Percentiles rank a stretch among this genome's conserved stretches.
Evolutionary conservation across 1,140 invertebrate species (phyloP).

Genomic region (Magallana ariakensis): DNA sequence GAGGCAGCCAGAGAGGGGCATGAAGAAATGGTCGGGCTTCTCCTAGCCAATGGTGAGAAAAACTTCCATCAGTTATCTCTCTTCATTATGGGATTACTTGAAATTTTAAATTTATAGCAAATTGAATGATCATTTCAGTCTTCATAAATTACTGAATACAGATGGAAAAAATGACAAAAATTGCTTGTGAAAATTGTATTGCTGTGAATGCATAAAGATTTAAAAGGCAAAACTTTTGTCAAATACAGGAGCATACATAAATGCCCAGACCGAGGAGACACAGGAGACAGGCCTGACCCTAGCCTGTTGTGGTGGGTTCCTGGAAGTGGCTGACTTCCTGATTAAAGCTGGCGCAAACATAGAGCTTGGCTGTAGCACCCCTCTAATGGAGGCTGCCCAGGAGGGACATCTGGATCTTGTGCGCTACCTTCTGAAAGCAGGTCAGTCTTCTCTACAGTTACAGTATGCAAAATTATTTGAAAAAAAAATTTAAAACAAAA

Average conservation of each 20-base stretch:
- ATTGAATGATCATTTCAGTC: too few species aligned
- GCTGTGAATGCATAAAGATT: neutral
- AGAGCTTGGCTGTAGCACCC: conserved; percentile 96
- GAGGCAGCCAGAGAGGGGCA: conserved; percentile 99
- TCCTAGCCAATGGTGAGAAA: conserved; percentile 90
- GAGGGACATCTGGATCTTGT: conserved; percentile 98
- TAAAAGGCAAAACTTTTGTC: neutral
- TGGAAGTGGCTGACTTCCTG: conserved; percentile 98
- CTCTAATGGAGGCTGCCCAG: conserved; percentile 98
- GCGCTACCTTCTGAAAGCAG: conserved; percentile 78
- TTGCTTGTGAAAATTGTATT: neutral
- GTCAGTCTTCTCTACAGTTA: conserved; percentile 59
- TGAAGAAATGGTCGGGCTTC: conserved; percentile 97
- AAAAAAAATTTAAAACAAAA: neutral
- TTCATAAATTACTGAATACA: too few species aligned
- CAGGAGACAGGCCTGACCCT: conserved; percentile 98
- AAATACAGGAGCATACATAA: conserved; percentile 92
- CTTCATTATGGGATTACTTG: too few species aligned
- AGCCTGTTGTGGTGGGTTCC: conserved; percentile 97
- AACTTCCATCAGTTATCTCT: too few species aligned
- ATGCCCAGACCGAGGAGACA: conserved; percentile 97
- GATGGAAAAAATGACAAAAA: too few species aligned
- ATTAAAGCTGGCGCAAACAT: conserved; percentile 97
- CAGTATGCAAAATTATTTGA: neutral
- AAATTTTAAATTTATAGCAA: too few species aligned